Evolutionary conservation across 2,113 vertebrate genomes (phyloP), one percentile per base, ranked within the genome.

Genomic region (Amblyornis subalaris): DNA sequence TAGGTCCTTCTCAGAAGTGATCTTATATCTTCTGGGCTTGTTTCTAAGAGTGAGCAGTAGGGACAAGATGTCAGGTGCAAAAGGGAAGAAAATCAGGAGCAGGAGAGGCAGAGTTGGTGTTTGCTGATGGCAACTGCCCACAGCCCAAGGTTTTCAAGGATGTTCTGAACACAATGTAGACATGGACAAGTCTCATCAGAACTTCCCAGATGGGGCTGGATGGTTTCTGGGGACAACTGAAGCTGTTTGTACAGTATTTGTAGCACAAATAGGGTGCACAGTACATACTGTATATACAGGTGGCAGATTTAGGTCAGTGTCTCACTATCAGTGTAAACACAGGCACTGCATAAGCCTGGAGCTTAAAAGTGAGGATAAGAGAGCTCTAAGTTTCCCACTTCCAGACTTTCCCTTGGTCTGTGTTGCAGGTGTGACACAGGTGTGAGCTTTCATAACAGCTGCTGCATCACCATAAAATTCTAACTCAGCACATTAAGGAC

Each of bases 121-220:
- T 86, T 84, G 35, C 19, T 60, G 33, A 47, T 29, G n/a, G 29
- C 15, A 62, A 23, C 42, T 50, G 23, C 31, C 45, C 35, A 38
- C 4, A 64, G 28, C 22, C 33, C 4, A 0, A 0, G 0, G 7
- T 67, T 81, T 82, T 65, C 26, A 54, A 53, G 14, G 42, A 10
- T 71, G 29, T 25, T 83, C 48, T 88, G 33, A 74, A 65, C 7
- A 71, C 4, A 44, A 2, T 0, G 0, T 6, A 58, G 35, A 26
- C 50, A 65, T 0, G 5, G 45, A 48, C n/a, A 65, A 20, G 7
- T 8, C 45, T 84, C 44, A 82, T 57, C 22, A 79, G 78, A 85
- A 36, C 44, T 76, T 47, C 24, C 26, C 40, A 57, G 24, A 26
- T 54, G 40, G 22, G 18, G 13, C 14, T 64, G 44, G 35, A 31